Percentiles rank a stretch among this genome's conserved stretches.
Evolutionary conservation across 2,113 vertebrate genomes (phyloP).

Genomic region (Nyctibius bracteatus): DNA sequence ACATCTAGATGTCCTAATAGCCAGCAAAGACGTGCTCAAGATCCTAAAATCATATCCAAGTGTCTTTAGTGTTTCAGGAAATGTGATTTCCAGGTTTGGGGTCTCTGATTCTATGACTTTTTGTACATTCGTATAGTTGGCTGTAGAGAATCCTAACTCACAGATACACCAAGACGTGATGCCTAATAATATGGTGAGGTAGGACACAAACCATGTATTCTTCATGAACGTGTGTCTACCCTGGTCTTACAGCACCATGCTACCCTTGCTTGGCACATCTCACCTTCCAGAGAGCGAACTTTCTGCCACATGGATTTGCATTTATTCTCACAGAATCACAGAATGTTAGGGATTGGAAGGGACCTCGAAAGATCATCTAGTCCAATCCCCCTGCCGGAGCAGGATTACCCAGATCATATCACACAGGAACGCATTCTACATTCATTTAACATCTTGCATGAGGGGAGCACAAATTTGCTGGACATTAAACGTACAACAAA

Average conservation of each 20-base stretch:
- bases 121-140: background rate
- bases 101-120: background rate
- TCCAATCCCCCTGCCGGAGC: no score
- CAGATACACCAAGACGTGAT: background rate
- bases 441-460: background rate
- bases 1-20: background rate
- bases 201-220: background rate
- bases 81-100: background rate
- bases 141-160: background rate
- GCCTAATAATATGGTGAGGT: background rate
- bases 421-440: no score
- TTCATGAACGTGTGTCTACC: background rate
- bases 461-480: background rate
- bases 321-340: no score
- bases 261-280: background rate
- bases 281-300: background rate
- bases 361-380: no score
- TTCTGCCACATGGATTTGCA: background rate
- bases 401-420: no score
- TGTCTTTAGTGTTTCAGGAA: background rate
- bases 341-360: no score
- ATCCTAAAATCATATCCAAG: background rate
- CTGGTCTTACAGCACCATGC: background rate
- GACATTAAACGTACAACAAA: background rate
- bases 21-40: background rate